phyloP scores from a whole-genome alignment of 2,797 vertebrate genomes.

The Takifugu rubripes region DNA sequence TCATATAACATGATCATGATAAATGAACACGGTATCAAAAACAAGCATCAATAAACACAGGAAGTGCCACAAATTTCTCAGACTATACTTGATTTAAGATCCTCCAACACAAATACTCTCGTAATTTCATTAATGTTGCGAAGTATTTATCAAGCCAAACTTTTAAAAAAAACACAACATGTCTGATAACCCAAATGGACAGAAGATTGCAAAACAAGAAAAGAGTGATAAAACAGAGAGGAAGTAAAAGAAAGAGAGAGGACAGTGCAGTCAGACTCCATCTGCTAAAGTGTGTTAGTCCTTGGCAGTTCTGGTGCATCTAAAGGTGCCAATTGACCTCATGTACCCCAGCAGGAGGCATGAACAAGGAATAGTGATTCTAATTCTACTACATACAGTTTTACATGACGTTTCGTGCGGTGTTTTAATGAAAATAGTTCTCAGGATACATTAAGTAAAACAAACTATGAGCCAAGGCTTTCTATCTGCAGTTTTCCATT shows the following conservation, averaged over 20 bases:
- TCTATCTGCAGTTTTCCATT: constrained; percentile 13
- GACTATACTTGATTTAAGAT: too few relatives aligned
- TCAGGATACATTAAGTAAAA: background rate
- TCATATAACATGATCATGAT: too few relatives aligned
- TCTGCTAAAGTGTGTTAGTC: constrained; percentile 66
- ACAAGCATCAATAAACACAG: too few relatives aligned
- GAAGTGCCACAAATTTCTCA: too few relatives aligned
- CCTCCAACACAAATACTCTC: too few relatives aligned
- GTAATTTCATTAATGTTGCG: too few relatives aligned
- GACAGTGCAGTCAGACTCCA: constrained; percentile 46
- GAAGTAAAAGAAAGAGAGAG: constrained; percentile 25
- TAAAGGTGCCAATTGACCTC: constrained; percentile 35
- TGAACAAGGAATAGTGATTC: constrained; percentile 12
- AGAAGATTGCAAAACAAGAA: constrained; percentile 42
- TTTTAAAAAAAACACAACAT: too few relatives aligned
- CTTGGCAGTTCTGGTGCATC: constrained; percentile 52
- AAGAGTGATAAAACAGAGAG: constrained; percentile 27
- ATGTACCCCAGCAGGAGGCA: constrained; percentile 40
- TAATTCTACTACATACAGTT: too few relatives aligned
- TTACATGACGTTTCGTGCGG: background rate
- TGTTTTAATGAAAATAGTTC: background rate
- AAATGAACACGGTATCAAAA: too few relatives aligned
- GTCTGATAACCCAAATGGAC: constrained; percentile 29
- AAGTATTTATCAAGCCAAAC: too few relatives aligned
- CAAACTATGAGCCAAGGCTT: constrained; percentile 6